Evolutionary conservation across 2,888 invertebrate genomes (phyloP), one percentile per base, ranked within the genome.

Genomic region (Pecten maximus): DNA sequence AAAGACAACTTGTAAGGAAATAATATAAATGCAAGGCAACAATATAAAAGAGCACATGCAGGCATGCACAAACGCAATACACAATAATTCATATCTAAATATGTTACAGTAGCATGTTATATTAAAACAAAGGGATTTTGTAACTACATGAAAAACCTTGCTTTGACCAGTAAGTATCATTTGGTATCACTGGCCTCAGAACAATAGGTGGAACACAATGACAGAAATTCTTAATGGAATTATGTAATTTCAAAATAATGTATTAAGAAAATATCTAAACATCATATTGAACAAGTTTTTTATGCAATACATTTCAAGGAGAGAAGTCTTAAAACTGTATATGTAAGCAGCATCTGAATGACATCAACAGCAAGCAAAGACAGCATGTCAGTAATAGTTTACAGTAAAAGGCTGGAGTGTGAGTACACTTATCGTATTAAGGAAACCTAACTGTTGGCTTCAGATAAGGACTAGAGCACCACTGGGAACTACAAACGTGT

Each of bases 11-110:
- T 88, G 40, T 39, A 88, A 50, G 54, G 74, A 74, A 44, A 88
- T 60, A 60, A 60, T n/a, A 74, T 74, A 54, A 54, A 39, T 88
- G 40, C 88, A 88, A 60, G 88, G 50, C 50, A 88, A 88, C 40
- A 88, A 88, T 74, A 88, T 48, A 74, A 40, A 88, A 40, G 10
- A 88, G 60, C 88, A 60, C 74, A 74, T 54, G 54, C 54, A 48
- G 40, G 50, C 35, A 54, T 28, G 54, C 60, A 54, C 54, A 74
- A 74, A 35, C 40, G 74, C 54, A 88, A 50, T 16, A 60, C 40
- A 88, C 1, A n/a, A 39, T 39, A 40, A 28, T 40, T 40, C 35
- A 12, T 40, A 54, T 60, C 88, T 88, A 88, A 40, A 28, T 35
- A 35, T 74, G 74, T 54, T 23, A 54, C 23, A 3, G 8, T 6